Evolutionary conservation across 2,113 vertebrate genomes (phyloP).

Genomic region (Cyanistes caeruleus): DNA sequence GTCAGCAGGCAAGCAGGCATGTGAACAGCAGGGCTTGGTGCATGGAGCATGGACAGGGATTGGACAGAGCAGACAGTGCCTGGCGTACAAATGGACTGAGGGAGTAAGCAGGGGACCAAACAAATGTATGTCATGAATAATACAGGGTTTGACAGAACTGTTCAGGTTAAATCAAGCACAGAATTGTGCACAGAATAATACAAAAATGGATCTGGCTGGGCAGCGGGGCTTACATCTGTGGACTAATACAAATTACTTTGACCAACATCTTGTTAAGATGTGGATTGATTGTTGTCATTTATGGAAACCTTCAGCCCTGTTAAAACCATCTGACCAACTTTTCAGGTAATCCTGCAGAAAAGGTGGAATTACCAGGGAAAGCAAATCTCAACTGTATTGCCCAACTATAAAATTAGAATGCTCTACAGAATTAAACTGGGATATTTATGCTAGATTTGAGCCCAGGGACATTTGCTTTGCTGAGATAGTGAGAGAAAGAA

Average conservation of each 20-base stretch:
- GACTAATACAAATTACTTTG: not conserved
- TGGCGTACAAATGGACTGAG: not conserved
- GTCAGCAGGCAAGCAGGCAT: not conserved
- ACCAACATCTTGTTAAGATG: not conserved
- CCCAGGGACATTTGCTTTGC: not conserved
- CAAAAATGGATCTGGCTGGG: not conserved
- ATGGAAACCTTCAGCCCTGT: not conserved
- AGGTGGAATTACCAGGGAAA: not conserved
- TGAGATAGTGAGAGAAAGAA: not conserved
- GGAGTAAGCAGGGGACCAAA: not conserved
- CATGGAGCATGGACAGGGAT: rapidly evolving
- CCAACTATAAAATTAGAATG: not conserved
- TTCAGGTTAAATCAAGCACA: not conserved
- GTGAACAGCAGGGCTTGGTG: not conserved
- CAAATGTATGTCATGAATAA: not conserved
- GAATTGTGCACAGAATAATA: not conserved
- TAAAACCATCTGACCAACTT: not conserved
- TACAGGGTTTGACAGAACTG: not conserved
- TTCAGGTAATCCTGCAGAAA: not conserved
- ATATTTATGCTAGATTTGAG: not conserved
- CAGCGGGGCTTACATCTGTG: not conserved
- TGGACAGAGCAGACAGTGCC: not conserved
- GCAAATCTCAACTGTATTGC: not conserved
- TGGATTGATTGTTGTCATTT: not conserved
- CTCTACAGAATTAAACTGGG: not conserved